Evolutionary conservation across 2,888 invertebrate genomes (phyloP), one percentile per base, ranked within the genome.

Genomic region (Cryptosula pallasiana): DNA sequence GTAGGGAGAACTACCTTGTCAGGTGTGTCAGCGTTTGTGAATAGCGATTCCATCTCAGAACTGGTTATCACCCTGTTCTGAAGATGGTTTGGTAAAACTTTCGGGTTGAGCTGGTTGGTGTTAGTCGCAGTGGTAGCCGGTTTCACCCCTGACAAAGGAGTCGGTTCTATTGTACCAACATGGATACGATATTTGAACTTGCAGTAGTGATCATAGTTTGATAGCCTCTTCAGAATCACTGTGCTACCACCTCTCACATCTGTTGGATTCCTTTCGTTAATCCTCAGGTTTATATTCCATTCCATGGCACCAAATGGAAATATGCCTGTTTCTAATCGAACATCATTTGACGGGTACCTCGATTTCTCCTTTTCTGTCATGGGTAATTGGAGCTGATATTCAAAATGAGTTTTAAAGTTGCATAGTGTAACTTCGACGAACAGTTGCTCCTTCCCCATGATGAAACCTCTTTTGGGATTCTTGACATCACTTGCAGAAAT

Each of bases 291-390:
- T 1, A 92, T 87, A 78, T 91, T 91, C 92, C 92, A 92, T 81
- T 92, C 92, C 82, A 91, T 92, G 35, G 91, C 90, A 9, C 92
- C 92, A 81, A 91, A 92, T 0, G 90, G 89, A 83, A 92, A 92
- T 79, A 89, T 90, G n/a, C 88, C 86, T 1, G 89, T 89, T 79
- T 90, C 90, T 70, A 58, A 54, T 35, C 20, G 45, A 23, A 16
- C 69, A 69, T 54, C 69, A 58, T 9, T 55, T 35, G 23, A 55
- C 55, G 27, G 69, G 55, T n/a, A 55, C 54, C 77, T 77, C 36
- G 76, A 73, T 16, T 77, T 74, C n/a, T 71, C 55, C 9, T 78
- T 76, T 34, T 75, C 75, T n/a, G 79, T 80, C 57, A 79, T 87
- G 0, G 90, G 89, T 55, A 90, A 87, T 35, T 81, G 87, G 74